Base-by-base conservation (phyloP, 2,113 vertebrate species). In the Sphyrna mokarran region DNA sequence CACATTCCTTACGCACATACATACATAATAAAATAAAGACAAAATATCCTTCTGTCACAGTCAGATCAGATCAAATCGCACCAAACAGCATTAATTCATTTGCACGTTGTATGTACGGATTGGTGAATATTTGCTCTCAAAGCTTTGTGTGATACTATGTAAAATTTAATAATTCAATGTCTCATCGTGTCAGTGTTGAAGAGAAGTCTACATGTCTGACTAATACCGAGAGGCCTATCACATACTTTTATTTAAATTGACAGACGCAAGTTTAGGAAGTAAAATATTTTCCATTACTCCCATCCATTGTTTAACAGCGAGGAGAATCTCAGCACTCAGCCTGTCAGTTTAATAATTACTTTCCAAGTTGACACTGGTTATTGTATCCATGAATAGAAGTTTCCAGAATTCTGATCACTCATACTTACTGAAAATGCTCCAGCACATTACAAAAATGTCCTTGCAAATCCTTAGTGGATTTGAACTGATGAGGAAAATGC, bases 221-320 rank as follows among this genome's bases (percentile, higher is more conserved):
- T 95, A 95, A 72, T 93, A 66, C 94, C 14, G 22, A 72, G 33
- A 40, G 40, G n/a, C 6, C 20, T 43, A 33, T 95, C 61, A 69
- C 33, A 37, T 40, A 69, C 91, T 16, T 95, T 95, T 72, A 48
- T 95, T 95, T 33, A 72, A 72, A 95, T 95, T 95, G 68, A 95
- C 68, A 70, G 94, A 95, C 43, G 29, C 94, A 76, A 95, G 69
- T 70, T 95, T 95, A 95, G 69, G 66, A 95, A 72, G 94, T 48
- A 95, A 95, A 72, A 76, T 95, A 95, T 95, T 95, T 95, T 54
- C 94, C 72, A 95, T 95, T 95, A 70, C 68, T 72, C 69, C 69
- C 40, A 72, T 54, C 94, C 69, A 48, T 95, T 95, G 94, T 95
- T 72, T 95, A 76, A 95, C 94, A 95, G 69, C 11, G 68, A 72